These are phyloP conservation scores for Tokudaia muenninki DNA, from an alignment of 2,797 vertebrate genomes.

Conservation along the genomic window DNA sequence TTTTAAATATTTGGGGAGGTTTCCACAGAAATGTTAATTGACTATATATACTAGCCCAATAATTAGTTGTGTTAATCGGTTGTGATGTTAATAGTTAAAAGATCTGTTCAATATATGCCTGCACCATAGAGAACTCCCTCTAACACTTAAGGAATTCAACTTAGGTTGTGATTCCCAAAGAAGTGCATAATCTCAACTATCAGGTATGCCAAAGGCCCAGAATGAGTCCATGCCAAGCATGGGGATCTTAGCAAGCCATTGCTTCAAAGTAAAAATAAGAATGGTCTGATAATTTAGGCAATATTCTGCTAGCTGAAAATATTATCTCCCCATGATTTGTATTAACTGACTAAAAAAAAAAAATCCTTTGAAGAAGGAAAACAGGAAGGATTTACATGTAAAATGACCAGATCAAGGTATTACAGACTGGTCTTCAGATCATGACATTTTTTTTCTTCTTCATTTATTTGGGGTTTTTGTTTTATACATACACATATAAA, in stretches of 20 bases:
- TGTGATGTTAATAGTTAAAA: not conserved
- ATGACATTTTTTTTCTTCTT: slow-evolving; percentile 42
- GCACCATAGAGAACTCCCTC: not conserved
- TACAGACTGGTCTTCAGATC: slow-evolving; percentile 72
- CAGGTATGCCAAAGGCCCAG: not conserved
- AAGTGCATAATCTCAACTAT: not conserved
- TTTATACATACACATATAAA: not conserved
- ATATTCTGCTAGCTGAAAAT: not conserved
- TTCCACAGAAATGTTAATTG: not conserved
- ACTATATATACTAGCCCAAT: not conserved
- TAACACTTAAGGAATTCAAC: not conserved
- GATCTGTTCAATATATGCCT: fast-evolving
- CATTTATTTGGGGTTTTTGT: not conserved
- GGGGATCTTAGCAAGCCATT: too few relatives aligned
- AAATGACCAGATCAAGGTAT: slow-evolving; percentile 70
- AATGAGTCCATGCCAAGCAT: not conserved
- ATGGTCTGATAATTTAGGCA: not conserved
- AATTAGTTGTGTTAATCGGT: not conserved
- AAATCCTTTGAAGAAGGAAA: not conserved
- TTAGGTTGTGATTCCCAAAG: not conserved
- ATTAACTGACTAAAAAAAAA: not conserved
- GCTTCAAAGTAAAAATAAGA: not conserved
- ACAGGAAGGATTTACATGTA: not conserved
- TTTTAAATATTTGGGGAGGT: not conserved
- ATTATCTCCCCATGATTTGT: not conserved